phyloP scores from a whole-genome alignment of 2,888 invertebrate genomes.

The Agriopis aurantiaria region DNA sequence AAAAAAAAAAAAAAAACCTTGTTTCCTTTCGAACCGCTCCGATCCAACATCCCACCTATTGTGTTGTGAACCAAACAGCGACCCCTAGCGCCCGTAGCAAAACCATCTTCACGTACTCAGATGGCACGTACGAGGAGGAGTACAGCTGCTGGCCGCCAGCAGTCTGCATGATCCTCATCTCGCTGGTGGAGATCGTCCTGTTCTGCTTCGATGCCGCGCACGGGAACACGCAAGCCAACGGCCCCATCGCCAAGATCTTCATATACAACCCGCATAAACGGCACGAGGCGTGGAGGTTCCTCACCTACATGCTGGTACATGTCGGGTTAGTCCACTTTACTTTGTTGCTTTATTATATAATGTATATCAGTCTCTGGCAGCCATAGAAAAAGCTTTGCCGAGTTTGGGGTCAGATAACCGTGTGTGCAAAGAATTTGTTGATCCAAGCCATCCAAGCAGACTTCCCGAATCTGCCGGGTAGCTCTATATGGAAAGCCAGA shows the following conservation, averaged over 20 bases:
- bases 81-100: conserved; percentile 62
- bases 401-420: neutral
- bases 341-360: neutral
- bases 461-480: no score
- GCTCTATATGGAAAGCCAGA: no score
- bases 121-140: conserved; percentile 95
- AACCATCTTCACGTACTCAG: conserved; percentile 82
- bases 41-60: conserved; percentile 32
- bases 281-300: conserved; percentile 96
- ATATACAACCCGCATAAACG: conserved; percentile 96
- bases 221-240: conserved; percentile 84
- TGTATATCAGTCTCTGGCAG: no score
- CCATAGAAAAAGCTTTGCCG: no score
- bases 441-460: no score
- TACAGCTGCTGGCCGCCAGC: conserved; percentile 98
- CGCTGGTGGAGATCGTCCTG: conserved; percentile 93
- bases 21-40: neutral
- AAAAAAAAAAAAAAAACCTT: neutral
- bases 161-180: conserved; percentile 96
- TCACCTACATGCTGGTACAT: conserved; percentile 98
- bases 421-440: no score
- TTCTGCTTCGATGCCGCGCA: conserved; percentile 86
- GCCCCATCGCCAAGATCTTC: conserved; percentile 92
- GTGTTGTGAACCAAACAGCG: conserved; percentile 38
- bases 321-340: conserved; percentile 89